These are phyloP conservation scores for Idaea biselata DNA, from an alignment of 2,888 invertebrate species.

Conservation along the genomic window DNA sequence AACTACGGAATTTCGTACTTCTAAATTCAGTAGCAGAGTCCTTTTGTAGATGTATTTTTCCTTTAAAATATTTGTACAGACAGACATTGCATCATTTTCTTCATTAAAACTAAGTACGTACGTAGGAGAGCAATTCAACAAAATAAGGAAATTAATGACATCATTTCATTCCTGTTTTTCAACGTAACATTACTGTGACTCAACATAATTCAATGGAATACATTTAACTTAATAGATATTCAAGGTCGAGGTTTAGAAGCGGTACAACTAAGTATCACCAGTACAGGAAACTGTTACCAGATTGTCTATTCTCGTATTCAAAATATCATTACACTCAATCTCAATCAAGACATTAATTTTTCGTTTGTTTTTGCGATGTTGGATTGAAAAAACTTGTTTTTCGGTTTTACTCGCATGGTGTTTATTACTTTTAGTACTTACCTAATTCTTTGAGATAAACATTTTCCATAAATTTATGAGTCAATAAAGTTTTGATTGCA, in stretches of 20 bases:
- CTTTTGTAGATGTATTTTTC: no score
- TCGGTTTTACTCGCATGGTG: no score
- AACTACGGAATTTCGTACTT: slow-evolving; percentile 4
- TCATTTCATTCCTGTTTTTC: background rate
- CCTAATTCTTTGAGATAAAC: no score
- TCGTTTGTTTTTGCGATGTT: no score
- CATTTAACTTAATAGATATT: background rate
- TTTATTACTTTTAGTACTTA: no score
- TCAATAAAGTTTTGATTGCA: no score
- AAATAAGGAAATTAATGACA: background rate
- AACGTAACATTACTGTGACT: background rate
- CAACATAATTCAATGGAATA: background rate
- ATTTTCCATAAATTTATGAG: no score
- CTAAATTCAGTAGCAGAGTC: slow-evolving; percentile 1
- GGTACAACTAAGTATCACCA: background rate
- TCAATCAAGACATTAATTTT: no score
- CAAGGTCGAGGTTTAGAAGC: background rate
- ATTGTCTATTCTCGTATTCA: no score
- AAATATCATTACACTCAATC: no score
- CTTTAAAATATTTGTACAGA: background rate
- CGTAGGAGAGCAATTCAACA: background rate
- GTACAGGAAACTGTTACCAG: no score
- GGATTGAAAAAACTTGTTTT: no score
- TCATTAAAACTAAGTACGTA: background rate
- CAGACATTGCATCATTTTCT: background rate